Conservation (phyloP, 2,113 vertebrate genomes). For the Chelonoidis abingdonii region DNA sequence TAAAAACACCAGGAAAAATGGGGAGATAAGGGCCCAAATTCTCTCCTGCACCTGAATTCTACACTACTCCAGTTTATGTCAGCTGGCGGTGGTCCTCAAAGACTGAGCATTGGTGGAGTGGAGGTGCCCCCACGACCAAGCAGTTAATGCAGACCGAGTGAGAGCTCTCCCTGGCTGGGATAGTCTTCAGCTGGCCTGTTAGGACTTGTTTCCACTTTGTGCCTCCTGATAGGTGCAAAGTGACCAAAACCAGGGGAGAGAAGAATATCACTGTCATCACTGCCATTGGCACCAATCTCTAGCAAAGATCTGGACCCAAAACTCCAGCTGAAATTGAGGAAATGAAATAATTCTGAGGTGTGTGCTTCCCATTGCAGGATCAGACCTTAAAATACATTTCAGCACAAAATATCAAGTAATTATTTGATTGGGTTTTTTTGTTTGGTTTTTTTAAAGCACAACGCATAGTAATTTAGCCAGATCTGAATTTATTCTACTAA, state of each 20-base stretch:
- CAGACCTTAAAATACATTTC: not conserved
- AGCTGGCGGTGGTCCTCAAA: not conserved
- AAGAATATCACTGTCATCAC: not conserved
- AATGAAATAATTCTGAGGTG: not conserved
- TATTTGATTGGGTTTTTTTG: not conserved
- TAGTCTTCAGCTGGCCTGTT: not conserved
- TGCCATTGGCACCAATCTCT: not conserved
- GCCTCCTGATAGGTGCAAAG: accelerated
- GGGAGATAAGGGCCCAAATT: not conserved
- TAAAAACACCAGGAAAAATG: not conserved
- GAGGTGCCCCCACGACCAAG: not conserved
- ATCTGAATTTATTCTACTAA: not conserved
- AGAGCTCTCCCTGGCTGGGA: not conserved
- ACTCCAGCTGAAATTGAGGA: not conserved
- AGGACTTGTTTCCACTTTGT: not conserved
- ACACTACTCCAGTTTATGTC: accelerated
- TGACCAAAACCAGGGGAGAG: not conserved
- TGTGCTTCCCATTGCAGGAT: not conserved
- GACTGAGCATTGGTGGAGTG: not conserved
- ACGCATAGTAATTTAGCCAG: not conserved
- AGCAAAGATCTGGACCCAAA: not conserved
- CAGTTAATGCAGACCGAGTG: not conserved
- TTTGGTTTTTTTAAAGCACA: not conserved
- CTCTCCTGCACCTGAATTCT: not conserved
- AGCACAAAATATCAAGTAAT: not conserved